Percentiles rank a stretch among this genome's conserved stretches.
Evolutionary conservation across 2,113 vertebrate species (phyloP).

Genomic region (Hylia prasina): DNA sequence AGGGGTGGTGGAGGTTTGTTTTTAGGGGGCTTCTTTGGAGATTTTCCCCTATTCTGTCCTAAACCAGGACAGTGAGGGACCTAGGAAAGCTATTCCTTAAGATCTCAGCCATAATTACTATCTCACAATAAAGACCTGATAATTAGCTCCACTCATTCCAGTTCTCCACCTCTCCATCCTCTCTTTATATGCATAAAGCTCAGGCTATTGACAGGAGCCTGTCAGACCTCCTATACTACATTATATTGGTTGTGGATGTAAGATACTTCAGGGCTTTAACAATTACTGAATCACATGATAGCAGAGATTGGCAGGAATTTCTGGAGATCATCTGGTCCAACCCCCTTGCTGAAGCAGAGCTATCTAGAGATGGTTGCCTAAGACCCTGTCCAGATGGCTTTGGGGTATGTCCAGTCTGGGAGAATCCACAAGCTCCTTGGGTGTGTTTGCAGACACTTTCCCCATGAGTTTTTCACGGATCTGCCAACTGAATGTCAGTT

Average conservation of each 20-base stretch:
- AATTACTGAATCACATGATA: background rate
- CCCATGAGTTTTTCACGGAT: background rate
- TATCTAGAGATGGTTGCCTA: background rate
- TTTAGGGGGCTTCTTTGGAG: no score
- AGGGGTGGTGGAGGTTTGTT: no score
- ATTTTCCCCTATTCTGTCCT: no score
- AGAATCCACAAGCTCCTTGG: background rate
- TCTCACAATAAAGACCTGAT: background rate
- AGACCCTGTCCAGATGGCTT: background rate
- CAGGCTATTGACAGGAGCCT: background rate
- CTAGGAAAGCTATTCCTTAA: background rate
- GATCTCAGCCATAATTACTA: background rate
- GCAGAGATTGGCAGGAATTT: background rate
- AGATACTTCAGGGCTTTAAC: background rate
- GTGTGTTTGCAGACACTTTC: background rate
- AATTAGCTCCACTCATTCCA: background rate
- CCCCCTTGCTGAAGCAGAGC: background rate
- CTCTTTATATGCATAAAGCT: background rate
- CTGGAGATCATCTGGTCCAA: background rate
- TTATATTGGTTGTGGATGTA: background rate
- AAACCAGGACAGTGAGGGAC: no score
- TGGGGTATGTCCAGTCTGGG: background rate
- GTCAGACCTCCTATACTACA: accelerated
- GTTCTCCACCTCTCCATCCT: background rate
- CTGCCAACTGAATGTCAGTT: background rate